These are phyloP conservation scores for Ochropacha duplaris DNA, from an alignment of 2,888 invertebrate genomes.

Conservation along the genomic window DNA sequence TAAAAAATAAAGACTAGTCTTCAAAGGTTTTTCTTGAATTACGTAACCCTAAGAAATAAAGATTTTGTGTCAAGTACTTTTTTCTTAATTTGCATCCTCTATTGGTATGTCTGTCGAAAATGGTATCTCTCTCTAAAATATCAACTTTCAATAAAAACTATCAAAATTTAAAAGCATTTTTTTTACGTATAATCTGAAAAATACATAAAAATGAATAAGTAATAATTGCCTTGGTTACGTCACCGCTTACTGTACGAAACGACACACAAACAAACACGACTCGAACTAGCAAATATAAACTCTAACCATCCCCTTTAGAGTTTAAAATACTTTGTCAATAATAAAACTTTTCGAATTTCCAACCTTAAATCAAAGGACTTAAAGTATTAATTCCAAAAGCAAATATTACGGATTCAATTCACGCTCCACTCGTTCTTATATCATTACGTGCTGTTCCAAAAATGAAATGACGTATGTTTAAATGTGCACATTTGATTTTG, in stretches of 20 bases:
- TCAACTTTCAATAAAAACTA: no score
- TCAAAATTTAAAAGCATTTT: background rate
- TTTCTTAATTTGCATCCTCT: background rate
- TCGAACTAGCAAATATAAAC: background rate
- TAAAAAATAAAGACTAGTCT: background rate
- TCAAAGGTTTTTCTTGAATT: background rate
- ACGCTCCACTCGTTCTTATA: constrained; percentile 21
- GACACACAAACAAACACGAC: background rate
- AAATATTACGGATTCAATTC: constrained; percentile 8
- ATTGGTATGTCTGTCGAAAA: background rate
- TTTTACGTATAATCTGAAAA: constrained; percentile 8
- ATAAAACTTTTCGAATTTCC: background rate
- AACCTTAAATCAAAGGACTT: background rate
- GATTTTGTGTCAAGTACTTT: background rate
- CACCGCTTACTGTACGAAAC: constrained; percentile 8
- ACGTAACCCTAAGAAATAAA: background rate
- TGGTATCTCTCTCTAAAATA: no score
- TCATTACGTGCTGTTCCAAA: constrained; percentile 23
- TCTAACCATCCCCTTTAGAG: background rate
- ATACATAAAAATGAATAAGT: constrained; percentile 8
- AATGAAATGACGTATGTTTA: constrained; percentile 25
- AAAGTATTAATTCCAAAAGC: background rate
- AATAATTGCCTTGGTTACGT: constrained; percentile 11
- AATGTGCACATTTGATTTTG: constrained; percentile 15
- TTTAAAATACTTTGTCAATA: background rate